Evolutionary conservation across 2,888 invertebrate species (phyloP), one percentile per base, ranked within the genome.

Genomic region (Zygothrica quintamaculata): DNA sequence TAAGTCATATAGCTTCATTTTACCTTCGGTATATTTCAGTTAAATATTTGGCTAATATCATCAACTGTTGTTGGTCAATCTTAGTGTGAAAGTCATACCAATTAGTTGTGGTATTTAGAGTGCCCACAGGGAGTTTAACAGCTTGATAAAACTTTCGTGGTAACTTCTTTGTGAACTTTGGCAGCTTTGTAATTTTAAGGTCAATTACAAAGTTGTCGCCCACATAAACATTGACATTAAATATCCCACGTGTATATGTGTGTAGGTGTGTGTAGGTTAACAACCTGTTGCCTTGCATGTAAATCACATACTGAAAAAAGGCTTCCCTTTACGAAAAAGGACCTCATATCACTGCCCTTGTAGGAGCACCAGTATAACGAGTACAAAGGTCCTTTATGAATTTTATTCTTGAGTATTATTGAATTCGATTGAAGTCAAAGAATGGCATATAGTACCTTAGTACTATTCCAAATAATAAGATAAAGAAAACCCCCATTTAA

Each of bases 401-500:
- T 8, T 31, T 31, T n/a, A 31, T n/a, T 8, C 3, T n/a, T n/a
- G 3, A 31, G 9, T 31, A 31, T 31, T n/a, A 31, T n/a, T 22
- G 18, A 22, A 22, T 22, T 22, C 3, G 5, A 22, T 22, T 22
- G 8, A 13, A 18, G 37, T 33, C 16, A 22, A 39, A 29, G 39
- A 62, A 65, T 42, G 53, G 50, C 52, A 31, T 50, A 62, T 37
- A n/a, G n/a, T n/a, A 57, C 59, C 53, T 65, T 70, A 37, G 11
- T 22, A n/a, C n/a, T n/a, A n/a, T n/a, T n/a, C n/a, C n/a, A n/a
- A n/a, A n/a, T n/a, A n/a, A n/a, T n/a, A n/a, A n/a, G n/a, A n/a
- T n/a, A n/a, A 22, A 22, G 36, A 16, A 46, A 71, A 57, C 57
- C 56, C 58, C 56, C 58, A 73, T 69, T 58, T 74, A 74, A 74